Conservation (phyloP, 1,140 invertebrate genomes). For the Argopecten irradians region DNA sequence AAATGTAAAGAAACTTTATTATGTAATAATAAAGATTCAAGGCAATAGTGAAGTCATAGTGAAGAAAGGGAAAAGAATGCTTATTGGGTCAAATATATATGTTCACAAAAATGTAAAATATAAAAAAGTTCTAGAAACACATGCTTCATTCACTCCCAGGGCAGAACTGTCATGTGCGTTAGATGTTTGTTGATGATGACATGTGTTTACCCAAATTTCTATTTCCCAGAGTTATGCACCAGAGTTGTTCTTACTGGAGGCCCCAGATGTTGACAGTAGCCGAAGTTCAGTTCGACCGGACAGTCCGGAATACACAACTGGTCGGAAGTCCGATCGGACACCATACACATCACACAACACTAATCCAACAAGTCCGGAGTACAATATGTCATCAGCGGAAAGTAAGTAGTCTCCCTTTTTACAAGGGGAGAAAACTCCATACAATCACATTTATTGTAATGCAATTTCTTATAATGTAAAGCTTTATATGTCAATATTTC, state of each 20-base stretch:
- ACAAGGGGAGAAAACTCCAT: neutral
- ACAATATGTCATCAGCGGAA: neutral
- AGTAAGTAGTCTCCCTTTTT: neutral
- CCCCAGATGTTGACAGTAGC: slow-evolving; percentile 47
- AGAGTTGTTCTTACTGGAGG: slow-evolving; percentile 63
- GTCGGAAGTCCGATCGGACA: slow-evolving; percentile 1
- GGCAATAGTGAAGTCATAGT: too few species aligned
- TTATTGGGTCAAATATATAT: too few species aligned
- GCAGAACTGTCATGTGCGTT: too few species aligned
- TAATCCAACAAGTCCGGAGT: neutral
- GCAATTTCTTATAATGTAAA: neutral
- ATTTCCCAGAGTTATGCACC: slow-evolving; percentile 61
- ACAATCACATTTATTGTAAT: neutral
- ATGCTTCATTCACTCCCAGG: too few species aligned
- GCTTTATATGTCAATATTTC: neutral
- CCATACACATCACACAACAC: slow-evolving; percentile 21
- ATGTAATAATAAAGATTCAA: too few species aligned
- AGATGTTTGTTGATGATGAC: too few species aligned
- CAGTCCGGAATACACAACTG: neutral
- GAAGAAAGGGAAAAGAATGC: too few species aligned
- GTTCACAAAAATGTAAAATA: too few species aligned
- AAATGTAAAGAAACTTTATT: too few species aligned
- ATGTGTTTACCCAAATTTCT: too few species aligned
- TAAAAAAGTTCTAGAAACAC: too few species aligned
- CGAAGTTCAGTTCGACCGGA: slow-evolving; percentile 49